phyloP scores from a whole-genome alignment of 1,140 invertebrate species.

The Solenopsis invicta region DNA sequence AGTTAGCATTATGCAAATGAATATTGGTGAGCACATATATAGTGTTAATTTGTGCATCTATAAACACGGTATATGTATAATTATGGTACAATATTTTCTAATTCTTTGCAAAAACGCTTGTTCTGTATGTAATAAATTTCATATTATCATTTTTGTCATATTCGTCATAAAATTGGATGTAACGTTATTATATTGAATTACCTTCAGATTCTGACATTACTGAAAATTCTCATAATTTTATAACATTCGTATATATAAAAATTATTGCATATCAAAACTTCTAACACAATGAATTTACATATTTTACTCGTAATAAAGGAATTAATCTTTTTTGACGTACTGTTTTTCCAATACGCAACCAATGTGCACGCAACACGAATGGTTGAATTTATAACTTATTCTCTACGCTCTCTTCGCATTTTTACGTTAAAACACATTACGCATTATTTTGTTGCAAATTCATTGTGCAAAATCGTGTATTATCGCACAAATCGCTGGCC shows the following conservation, averaged over 20 bases:
- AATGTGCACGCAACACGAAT: neutral
- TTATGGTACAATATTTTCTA: conserved; percentile 20
- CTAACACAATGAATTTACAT: neutral
- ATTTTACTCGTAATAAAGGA: conserved; percentile 9
- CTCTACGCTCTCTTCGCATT: neutral
- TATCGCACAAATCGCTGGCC: conserved; percentile 12
- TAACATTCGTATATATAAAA: neutral
- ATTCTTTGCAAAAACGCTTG: neutral
- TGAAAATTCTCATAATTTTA: conserved; percentile 15
- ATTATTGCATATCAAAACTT: neutral
- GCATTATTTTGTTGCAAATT: conserved; percentile 19
- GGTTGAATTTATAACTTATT: neutral
- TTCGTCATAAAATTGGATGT: neutral
- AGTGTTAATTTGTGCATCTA: conserved; percentile 30
- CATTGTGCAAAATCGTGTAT: conserved; percentile 36
- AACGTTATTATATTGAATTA: neutral
- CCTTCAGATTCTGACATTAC: neutral
- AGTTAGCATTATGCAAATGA: conserved; percentile 51
- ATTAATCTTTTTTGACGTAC: conserved; percentile 23
- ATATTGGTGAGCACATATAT: neutral
- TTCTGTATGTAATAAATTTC: neutral
- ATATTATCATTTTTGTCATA: neutral
- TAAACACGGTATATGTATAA: too few relatives aligned
- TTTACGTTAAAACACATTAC: conserved; percentile 36
- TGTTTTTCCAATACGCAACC: neutral